These are phyloP conservation scores for Polietes domitor DNA, from an alignment of 2,888 invertebrate species.

Conservation along the genomic window DNA sequence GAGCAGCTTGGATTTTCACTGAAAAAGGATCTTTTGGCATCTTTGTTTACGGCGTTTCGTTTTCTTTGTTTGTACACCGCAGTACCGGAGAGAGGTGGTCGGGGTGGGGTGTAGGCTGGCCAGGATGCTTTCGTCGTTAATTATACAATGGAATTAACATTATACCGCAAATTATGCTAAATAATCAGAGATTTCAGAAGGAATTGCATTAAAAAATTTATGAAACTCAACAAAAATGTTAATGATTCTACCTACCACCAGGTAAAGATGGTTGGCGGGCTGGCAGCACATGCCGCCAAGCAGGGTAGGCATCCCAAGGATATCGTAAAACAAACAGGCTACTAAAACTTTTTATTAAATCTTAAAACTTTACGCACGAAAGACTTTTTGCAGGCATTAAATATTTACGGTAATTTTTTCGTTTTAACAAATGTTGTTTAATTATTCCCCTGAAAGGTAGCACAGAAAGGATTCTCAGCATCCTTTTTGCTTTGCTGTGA, in stretches of 20 bases:
- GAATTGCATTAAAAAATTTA: conserved; percentile 33
- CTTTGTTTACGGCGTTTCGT: neutral
- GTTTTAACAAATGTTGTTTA: neutral
- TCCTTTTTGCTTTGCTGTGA: neutral
- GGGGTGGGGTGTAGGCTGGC: neutral
- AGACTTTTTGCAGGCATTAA: neutral
- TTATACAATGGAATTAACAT: conserved; percentile 20
- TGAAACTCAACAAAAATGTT: conserved; percentile 34
- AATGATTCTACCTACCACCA: conserved; percentile 21
- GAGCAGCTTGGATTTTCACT: conserved; percentile 41
- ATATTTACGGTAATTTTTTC: conserved; percentile 9
- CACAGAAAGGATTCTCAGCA: neutral
- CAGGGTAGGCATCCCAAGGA: neutral
- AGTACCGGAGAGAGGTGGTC: neutral
- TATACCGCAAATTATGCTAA: conserved; percentile 37
- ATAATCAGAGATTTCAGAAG: conserved; percentile 36
- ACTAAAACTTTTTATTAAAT: conserved; percentile 12
- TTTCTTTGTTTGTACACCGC: neutral
- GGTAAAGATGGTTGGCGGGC: neutral
- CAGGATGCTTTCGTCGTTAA: conserved; percentile 9
- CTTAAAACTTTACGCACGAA: conserved; percentile 1
- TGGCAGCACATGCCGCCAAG: neutral
- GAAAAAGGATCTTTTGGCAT: conserved; percentile 38
- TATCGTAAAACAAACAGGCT: neutral
- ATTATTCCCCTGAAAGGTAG: neutral